Percentiles rank a stretch among this genome's conserved stretches.
These are phyloP conservation scores for Leptonema lineaticorne DNA, from an alignment of 1,140 invertebrate species.

Conservation along the genomic window DNA sequence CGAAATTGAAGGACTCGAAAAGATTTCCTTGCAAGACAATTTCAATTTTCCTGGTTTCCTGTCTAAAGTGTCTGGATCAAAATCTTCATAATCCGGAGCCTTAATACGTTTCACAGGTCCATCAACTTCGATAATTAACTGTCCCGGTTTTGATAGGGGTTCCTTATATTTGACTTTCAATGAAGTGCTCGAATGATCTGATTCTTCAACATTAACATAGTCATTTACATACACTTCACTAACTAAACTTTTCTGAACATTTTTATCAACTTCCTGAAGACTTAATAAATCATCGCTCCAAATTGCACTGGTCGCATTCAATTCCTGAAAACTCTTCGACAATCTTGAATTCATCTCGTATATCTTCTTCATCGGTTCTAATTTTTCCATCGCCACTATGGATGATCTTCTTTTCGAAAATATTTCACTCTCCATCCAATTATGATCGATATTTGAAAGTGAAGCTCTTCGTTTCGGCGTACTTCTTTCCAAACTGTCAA, in stretches of 20 bases:
- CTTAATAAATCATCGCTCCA: conserved; percentile 19
- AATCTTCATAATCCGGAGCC: conserved; percentile 59
- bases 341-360: conserved; percentile 41
- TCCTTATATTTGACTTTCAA: conserved; percentile 59
- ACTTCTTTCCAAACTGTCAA: conserved; percentile 72
- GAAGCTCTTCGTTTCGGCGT: conserved; percentile 49
- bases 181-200: conserved; percentile 35
- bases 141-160: conserved; percentile 62
- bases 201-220: conserved; percentile 26
- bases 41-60: conserved; percentile 62
- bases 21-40: conserved; percentile 31
- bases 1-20: conserved; percentile 3
- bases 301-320: conserved; percentile 25
- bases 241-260: conserved; percentile 31
- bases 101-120: conserved; percentile 59
- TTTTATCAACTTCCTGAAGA: conserved; percentile 17
- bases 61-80: conserved; percentile 81
- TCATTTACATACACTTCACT: conserved; percentile 41
- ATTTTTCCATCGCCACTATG: conserved; percentile 40
- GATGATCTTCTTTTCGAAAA: conserved; percentile 36
- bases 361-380: conserved; percentile 41
- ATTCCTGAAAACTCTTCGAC: conserved; percentile 38
- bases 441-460: conserved; percentile 33
- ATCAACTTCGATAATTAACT: conserved; percentile 71
- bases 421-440: conserved; percentile 26